Evolutionary conservation across 2,888 invertebrate genomes (phyloP), one percentile per base, ranked within the genome.

Genomic region (Acronicta leporina): DNA sequence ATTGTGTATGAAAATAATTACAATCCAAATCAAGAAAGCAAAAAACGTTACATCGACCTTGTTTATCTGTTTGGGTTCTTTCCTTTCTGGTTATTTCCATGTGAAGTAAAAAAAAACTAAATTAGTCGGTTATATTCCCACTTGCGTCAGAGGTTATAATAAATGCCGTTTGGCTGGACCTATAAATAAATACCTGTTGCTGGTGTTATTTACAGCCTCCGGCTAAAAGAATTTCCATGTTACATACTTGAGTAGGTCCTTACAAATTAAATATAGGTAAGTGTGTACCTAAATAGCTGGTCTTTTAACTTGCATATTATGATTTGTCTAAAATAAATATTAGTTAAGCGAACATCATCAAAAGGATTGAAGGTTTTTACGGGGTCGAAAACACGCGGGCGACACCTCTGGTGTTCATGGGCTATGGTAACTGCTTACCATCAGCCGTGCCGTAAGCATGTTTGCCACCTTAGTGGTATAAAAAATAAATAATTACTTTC

Each of bases 1-100:
- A 11, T 11, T 33, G 5, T 11, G 33, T 33, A 33, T 33, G 33
- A 33, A 0, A 33, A 33, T 33, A 35, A 20, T 20, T 7, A 0
- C 2, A 38, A n/a, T n/a, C 5, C 13, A 38, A 33, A 48, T 16
- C 10, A 8, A 48, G 15, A 63, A 48, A 27, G 9, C n/a, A 38
- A 5, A 41, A 14, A 60, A 13, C 16, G 20, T 47, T n/a, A 10
- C 14, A 11, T 33, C 15, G 14, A 50, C 25, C 25, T 47, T 27
- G 11, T 4, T n/a, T 13, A 30, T 63, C 38, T 5, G 16, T 42
- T 14, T 41, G 40, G 25, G 1, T 30, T 15, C 1, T 27, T 13
- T 30, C 13, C 13, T 14, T 16, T 14, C 6, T 30, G 42, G 20
- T n/a, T 58, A 15, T 38, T 35, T 15, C 11, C 35, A 11, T 25